Base-by-base conservation (phyloP, 2,797 vertebrate genomes). In the Pantherophis alleghaniensis region DNA sequence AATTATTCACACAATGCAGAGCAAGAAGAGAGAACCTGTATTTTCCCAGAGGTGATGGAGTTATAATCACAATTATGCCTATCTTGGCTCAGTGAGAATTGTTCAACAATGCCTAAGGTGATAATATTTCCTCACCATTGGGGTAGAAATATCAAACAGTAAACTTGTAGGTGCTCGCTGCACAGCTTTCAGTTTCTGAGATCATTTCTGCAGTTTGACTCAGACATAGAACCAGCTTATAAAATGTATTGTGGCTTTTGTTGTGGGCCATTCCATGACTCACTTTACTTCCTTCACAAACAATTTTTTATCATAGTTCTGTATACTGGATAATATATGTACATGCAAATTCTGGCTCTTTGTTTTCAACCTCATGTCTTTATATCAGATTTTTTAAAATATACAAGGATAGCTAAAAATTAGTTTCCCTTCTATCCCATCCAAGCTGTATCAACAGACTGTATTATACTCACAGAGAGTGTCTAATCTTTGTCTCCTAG, bases 401-500 rank as follows among this genome's bases (percentile, higher is more conserved):
- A 20, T 59, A 42, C 26, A 56, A 89, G 28, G 14, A 55, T 16
- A 55, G 51, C 13, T 55, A 55, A 55, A 55, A 57, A 28, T 14
- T 87, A 55, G 26, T 55, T 57, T 91, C 92, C n/a, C 14, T 0
- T 91, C 87, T 86, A 22, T 22, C 88, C 88, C 47, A 60, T 87
- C n/a, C 24, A 90, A 79, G 61, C 89, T 86, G 47, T 42, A 42
- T 16, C 42, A 91, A 93, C 83, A 88, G 83, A 60, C 91, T 0
- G 0, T 61, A 53, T 88, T 60, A 0, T 24, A 22, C 60, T 1
- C 14, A 91, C 90, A 90, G 86, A 92, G 51, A 92, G 74, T 51
- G 1, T 66, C 63, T 91, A 55, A 90, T 86, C 87, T 92, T 94
- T 94, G 69, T 88, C 2, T 56, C n/a, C 89, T 86, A 89, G 61